Conservation (phyloP, 2,797 vertebrate genomes). For the Molossus molossus region DNA sequence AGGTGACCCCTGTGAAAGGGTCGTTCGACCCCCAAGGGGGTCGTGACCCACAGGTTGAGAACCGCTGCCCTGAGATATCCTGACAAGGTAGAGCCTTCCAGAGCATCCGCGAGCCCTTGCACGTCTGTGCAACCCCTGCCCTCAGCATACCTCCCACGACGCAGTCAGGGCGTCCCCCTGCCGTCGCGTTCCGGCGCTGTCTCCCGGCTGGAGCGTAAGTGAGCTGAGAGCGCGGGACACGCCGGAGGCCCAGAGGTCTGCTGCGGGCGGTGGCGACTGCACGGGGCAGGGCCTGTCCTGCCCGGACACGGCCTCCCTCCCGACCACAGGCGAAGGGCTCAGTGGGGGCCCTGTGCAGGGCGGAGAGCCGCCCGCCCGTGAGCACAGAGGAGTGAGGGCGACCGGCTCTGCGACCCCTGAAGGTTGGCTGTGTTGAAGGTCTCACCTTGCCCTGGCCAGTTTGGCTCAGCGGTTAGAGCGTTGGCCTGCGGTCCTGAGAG, state of each 20-base stretch:
- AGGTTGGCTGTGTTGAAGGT: not conserved
- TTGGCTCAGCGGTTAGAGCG: too few relatives aligned
- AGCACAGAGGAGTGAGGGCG: not conserved
- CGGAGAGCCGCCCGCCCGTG: not conserved
- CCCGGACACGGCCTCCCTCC: not conserved
- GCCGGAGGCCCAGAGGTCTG: not conserved
- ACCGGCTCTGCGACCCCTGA: not conserved
- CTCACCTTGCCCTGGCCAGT: too few relatives aligned
- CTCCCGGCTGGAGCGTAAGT: not conserved
- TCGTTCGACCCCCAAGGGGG: too few relatives aligned
- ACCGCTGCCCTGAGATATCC: not conserved
- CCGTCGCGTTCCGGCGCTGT: accelerated
- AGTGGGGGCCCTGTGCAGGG: not conserved
- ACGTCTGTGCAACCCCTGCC: not conserved
- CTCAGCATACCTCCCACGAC: accelerated
- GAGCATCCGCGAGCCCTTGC: not conserved
- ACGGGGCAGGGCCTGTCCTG: accelerated
- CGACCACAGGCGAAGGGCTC: not conserved
- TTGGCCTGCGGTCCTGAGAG: too few relatives aligned
- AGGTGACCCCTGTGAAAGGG: too few relatives aligned
- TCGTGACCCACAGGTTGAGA: too few relatives aligned
- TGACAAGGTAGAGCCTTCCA: not conserved
- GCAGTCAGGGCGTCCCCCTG: not conserved
- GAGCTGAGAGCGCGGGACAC: not conserved
- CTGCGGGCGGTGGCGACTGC: not conserved